phyloP scores from a whole-genome alignment of 37 sponge, comb jelly and placozoan species.

The Eunapius fragilis region DNA sequence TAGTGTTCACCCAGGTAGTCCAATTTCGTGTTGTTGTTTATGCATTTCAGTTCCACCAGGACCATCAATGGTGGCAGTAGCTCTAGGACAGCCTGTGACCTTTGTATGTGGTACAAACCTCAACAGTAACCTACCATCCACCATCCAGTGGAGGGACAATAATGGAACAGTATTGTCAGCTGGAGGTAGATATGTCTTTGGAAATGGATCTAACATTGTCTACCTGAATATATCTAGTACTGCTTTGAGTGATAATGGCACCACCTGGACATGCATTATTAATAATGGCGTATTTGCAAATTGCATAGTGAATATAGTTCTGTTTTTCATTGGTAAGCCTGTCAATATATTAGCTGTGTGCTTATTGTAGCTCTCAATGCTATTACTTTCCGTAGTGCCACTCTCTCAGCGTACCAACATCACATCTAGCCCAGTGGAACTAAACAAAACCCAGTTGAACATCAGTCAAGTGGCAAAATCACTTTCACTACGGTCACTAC shows the following conservation, averaged over 20 bases:
- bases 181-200: background rate
- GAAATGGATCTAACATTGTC: conserved; percentile 5
- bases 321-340: background rate
- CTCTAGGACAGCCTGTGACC: background rate
- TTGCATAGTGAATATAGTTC: background rate
- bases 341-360: background rate
- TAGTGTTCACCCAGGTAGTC: background rate
- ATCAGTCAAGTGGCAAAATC: background rate
- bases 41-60: conserved; percentile 5
- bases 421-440: background rate
- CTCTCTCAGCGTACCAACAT: background rate
- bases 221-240: conserved; percentile 4
- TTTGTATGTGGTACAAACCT: conserved; percentile 34
- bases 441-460: background rate
- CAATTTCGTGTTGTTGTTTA: background rate
- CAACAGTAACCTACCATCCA: conserved; percentile 10
- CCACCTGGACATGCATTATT: conserved; percentile 19
- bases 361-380: background rate
- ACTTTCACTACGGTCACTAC: background rate
- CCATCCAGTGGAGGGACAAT: conserved; percentile 19
- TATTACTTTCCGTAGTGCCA: background rate
- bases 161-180: background rate
- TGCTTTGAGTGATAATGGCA: conserved; percentile 5
- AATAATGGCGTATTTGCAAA: background rate
- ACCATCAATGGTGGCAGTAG: background rate